A percentile compares a stretch with the other conserved stretches of the same genome.
These are phyloP conservation scores for Chrysodeixis includens DNA, from an alignment of 2,888 invertebrate species.

Conservation along the genomic window DNA sequence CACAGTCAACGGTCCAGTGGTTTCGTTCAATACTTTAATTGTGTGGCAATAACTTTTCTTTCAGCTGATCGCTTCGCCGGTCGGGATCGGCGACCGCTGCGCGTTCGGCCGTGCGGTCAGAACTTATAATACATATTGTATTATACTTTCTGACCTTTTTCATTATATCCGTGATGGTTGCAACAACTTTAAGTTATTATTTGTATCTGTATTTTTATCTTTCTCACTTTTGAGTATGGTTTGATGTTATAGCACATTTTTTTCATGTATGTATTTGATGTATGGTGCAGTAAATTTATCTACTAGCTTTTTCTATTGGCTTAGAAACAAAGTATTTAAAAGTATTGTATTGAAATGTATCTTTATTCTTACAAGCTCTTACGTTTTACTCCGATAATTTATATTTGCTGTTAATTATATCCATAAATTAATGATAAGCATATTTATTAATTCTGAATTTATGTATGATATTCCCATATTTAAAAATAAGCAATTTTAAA, in stretches of 20 bases:
- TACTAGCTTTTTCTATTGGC: neutral
- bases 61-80: conserved; percentile 78
- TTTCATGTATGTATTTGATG: conserved; percentile 37
- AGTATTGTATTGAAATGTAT: neutral
- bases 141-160: conserved; percentile 83
- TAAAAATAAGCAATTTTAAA: no score
- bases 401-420: neutral
- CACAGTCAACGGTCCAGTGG: conserved; percentile 59
- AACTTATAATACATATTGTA: conserved; percentile 82
- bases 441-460: no score
- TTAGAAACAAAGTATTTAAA: neutral
- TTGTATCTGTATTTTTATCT: conserved; percentile 23
- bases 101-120: conserved; percentile 76
- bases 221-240: conserved; percentile 20
- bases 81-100: conserved; percentile 65
- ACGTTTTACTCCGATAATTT: neutral
- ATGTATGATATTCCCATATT: no score
- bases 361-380: neutral
- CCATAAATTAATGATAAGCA: neutral
- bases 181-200: conserved; percentile 54
- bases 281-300: neutral
- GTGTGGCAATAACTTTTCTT: conserved; percentile 82
- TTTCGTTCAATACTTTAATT: conserved; percentile 80
- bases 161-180: conserved; percentile 72
- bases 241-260: conserved; percentile 35